phyloP scores from a whole-genome alignment of 2,113 vertebrate species.

The Microtus montanus region DNA sequence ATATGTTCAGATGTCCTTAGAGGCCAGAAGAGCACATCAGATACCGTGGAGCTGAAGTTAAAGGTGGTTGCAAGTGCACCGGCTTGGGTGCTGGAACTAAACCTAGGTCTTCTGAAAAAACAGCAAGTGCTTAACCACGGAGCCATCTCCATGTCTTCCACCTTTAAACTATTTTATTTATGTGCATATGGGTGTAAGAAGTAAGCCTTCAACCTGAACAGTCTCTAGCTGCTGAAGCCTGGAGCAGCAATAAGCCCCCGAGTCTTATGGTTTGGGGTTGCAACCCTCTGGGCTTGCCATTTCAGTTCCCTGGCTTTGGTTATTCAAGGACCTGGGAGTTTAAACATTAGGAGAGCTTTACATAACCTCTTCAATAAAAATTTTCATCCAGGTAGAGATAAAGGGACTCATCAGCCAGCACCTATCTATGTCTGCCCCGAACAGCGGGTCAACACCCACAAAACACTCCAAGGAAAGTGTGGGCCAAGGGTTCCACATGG shows the following conservation, averaged over 20 bases:
- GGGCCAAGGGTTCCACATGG: not conserved
- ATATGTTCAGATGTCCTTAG: not conserved
- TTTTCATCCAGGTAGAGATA: not conserved
- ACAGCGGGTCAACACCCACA: not conserved
- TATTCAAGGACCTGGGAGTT: not conserved
- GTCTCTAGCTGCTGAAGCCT: not conserved
- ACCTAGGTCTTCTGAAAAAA: not conserved
- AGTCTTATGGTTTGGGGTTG: not conserved
- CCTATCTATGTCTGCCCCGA: not conserved
- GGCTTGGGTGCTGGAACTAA: not conserved
- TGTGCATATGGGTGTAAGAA: too few species aligned
- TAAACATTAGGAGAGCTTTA: not conserved
- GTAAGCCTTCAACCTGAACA: not conserved
- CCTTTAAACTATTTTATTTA: not conserved
- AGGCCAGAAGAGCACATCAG: not conserved
- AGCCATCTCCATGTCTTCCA: not conserved
- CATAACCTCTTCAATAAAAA: not conserved
- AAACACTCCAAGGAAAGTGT: not conserved
- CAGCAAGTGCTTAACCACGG: not conserved
- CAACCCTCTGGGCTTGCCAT: not conserved
- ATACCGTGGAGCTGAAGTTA: not conserved
- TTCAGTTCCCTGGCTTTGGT: not conserved
- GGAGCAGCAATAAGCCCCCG: not conserved
- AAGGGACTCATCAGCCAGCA: not conserved
- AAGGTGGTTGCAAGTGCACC: not conserved